phyloP scores from a whole-genome alignment of 2,797 vertebrate species.

The Eurystomus glaucurus region DNA sequence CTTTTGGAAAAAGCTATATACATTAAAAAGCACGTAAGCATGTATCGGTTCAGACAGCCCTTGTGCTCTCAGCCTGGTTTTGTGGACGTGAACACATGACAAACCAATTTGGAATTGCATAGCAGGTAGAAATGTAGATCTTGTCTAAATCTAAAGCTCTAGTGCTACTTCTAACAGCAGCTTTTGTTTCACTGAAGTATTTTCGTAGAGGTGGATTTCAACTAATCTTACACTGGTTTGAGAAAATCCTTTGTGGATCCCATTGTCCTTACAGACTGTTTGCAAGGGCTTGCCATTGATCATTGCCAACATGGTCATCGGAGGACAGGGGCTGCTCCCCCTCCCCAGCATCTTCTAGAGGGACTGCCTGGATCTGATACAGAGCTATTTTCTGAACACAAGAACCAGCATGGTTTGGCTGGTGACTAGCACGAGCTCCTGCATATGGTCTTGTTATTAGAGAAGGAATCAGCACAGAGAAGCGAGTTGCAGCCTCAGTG shows the following conservation, averaged over 20 bases:
- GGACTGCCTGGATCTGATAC: not conserved
- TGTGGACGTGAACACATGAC: not conserved
- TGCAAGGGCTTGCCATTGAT: not conserved
- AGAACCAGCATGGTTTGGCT: not conserved
- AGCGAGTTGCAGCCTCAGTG: rapidly evolving
- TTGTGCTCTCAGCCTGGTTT: not conserved
- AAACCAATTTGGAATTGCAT: not conserved
- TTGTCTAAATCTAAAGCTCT: not conserved
- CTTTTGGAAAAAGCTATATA: not conserved
- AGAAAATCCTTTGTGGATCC: not conserved
- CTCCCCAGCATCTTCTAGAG: not conserved
- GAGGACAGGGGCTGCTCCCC: not conserved
- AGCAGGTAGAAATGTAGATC: not conserved
- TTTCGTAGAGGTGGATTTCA: constrained; percentile 2
- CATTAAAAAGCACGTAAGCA: not conserved
- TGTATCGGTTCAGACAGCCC: not conserved
- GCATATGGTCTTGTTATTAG: not conserved
- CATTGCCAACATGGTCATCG: rapidly evolving
- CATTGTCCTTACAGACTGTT: not conserved
- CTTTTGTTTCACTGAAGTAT: not conserved
- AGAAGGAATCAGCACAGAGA: not conserved
- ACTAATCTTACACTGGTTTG: not conserved
- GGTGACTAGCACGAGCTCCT: not conserved
- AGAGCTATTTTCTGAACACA: not conserved
- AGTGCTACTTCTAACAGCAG: not conserved